Evolutionary conservation across 2,797 vertebrate genomes (phyloP), one percentile per base, ranked within the genome.

Genomic region (Caiman crocodilus): DNA sequence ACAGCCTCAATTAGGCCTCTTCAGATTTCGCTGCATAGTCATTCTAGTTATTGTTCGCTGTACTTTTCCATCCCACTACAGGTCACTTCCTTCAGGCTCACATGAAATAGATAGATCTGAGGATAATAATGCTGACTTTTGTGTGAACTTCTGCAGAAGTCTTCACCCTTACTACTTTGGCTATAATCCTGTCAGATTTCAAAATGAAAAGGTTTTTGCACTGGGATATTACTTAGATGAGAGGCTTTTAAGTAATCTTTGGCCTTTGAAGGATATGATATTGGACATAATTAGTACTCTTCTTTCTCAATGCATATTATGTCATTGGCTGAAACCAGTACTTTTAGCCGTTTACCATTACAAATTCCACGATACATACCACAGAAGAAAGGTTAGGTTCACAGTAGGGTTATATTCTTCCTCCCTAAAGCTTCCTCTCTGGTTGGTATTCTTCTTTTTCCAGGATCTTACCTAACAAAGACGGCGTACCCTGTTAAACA

Each of bases 301-400:
- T 77, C 42, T 91, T 69, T 78, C 82, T 69, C 79, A 91, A 71
- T n/a, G 83, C 42, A 71, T 10, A 84, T 10, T 32, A 58, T 85
- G n/a, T 79, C 84, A 59, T 11, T 50, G 69, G 58, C 79, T 67
- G 58, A 69, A 42, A 57, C 58, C 30, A 55, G 76, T 84, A 55
- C 58, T 84, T 94, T 42, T 64, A 87, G 60, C 69, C 90, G 60
- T 94, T 93, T 92, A 35, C 76, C 81, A n/a, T 74, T 89, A 85
- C 89, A 96, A 94, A 88, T 65, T 50, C 42, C 42, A 50, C 3
- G 42, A 10, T 50, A 50, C 42, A 50, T 50, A 50, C 42, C 42
- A 50, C 42, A 50, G 42, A 50, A 10, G 42, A 50, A 50, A 50
- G 42, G 42, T 50, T 50, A 50, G 42, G 42, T 50, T 50, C 42